These are phyloP conservation scores for Phalloptychus januarius DNA, from an alignment of 2,797 vertebrate genomes.

Conservation along the genomic window DNA sequence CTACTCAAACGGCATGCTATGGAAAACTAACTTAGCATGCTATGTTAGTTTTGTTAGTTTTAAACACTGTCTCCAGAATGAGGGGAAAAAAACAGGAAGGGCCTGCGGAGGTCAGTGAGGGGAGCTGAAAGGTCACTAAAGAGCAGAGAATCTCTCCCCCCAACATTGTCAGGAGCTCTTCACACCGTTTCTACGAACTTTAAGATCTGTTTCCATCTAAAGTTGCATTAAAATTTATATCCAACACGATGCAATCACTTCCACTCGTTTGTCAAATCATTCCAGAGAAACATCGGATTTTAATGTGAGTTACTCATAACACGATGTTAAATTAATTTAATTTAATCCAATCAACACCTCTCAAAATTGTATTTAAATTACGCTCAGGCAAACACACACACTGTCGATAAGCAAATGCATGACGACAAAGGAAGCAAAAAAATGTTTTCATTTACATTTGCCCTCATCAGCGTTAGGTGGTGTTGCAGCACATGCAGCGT, in stretches of 20 bases:
- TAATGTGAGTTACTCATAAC: no score
- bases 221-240: not conserved
- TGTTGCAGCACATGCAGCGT: slow-evolving; percentile 1
- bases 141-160: no score
- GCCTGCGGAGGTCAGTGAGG: not conserved
- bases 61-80: not conserved
- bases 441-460: slow-evolving; percentile 17
- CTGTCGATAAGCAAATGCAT: slow-evolving; percentile 4
- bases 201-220: not conserved
- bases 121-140: not conserved
- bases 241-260: not conserved
- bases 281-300: not conserved
- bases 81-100: not conserved
- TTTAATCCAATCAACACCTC: not conserved
- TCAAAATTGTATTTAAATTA: not conserved
- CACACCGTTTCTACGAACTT: not conserved
- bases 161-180: not conserved
- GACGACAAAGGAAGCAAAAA: not conserved
- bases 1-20: not conserved
- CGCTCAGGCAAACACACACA: not conserved
- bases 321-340: not conserved
- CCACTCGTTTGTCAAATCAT: not conserved
- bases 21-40: not conserved
- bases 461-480: slow-evolving; percentile 19
- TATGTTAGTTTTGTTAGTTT: not conserved